These are phyloP conservation scores for Amiota communis DNA, from an alignment of 2,888 invertebrate species.

Conservation along the genomic window DNA sequence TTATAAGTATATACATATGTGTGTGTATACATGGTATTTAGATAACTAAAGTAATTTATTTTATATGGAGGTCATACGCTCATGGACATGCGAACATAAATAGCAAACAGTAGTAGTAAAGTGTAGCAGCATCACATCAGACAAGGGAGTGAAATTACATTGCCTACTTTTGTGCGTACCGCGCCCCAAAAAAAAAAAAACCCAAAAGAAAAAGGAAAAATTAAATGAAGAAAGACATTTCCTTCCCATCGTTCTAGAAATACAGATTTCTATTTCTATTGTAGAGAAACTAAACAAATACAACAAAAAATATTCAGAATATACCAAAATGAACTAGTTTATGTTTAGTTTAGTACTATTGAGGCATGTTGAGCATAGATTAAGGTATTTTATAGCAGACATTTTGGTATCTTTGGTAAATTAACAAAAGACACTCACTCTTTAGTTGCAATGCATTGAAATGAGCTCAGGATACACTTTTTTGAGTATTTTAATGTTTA, in stretches of 20 bases:
- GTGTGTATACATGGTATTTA: constrained; percentile 50
- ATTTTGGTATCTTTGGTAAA: constrained; percentile 57
- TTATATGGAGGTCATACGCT: constrained; percentile 69
- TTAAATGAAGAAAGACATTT: background rate
- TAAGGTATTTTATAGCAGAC: constrained; percentile 54
- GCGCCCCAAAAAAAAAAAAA: constrained; percentile 2
- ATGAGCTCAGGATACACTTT: too few relatives aligned
- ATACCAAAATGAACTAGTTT: constrained; percentile 44
- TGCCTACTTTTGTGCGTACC: background rate
- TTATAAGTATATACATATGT: background rate
- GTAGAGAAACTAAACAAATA: background rate
- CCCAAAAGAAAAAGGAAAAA: constrained; percentile 13
- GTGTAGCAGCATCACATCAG: too few relatives aligned
- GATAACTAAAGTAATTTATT: constrained; percentile 72
- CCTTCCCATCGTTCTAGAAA: constrained; percentile 22
- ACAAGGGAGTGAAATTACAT: too few relatives aligned
- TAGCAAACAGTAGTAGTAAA: constrained; percentile 39
- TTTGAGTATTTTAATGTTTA: background rate
- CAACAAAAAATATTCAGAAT: background rate
- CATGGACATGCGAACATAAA: constrained; percentile 65
- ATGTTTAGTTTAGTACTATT: constrained; percentile 5
- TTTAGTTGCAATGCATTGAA: too few relatives aligned
- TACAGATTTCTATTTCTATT: constrained; percentile 24
- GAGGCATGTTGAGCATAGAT: constrained; percentile 10
- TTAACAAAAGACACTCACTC: constrained; percentile 44